A percentile compares a stretch with the other conserved stretches of the same genome.
These are phyloP conservation scores for Dreissena rostriformis DNA, from an alignment of 1,140 invertebrate genomes.

Conservation along the genomic window DNA sequence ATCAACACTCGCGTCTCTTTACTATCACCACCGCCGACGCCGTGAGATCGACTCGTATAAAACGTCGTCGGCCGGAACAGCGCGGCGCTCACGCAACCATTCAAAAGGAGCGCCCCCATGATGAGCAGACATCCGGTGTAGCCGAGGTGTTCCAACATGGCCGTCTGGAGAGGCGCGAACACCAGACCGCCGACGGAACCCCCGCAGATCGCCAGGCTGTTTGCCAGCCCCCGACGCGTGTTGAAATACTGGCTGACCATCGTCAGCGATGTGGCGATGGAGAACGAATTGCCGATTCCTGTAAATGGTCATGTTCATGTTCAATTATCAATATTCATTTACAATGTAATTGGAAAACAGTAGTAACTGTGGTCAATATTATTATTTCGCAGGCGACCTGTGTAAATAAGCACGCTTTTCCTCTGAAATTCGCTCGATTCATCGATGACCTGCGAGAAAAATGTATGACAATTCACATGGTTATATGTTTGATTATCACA, in stretches of 20 bases:
- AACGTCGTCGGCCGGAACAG: constrained; percentile 30
- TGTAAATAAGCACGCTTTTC: too few species aligned
- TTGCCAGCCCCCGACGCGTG: constrained; percentile 36
- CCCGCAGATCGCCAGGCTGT: constrained; percentile 32
- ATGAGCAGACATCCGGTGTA: constrained; percentile 32
- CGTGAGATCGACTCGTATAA: constrained; percentile 10
- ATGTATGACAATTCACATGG: too few species aligned
- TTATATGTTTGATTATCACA: too few species aligned
- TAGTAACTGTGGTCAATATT: too few species aligned
- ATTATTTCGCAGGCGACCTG: too few species aligned
- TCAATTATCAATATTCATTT: too few species aligned
- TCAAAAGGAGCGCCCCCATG: constrained; percentile 24
- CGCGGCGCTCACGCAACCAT: constrained; percentile 27
- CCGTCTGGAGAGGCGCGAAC: constrained; percentile 34
- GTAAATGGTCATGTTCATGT: not conserved
- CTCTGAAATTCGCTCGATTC: too few species aligned
- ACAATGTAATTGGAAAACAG: too few species aligned
- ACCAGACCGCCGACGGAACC: constrained; percentile 27
- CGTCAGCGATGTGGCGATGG: not conserved
- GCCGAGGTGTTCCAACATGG: constrained; percentile 9
- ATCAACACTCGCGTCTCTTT: too few species aligned
- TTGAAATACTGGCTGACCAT: constrained; percentile 42
- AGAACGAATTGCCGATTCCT: constrained; percentile 20
- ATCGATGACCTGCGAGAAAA: too few species aligned
- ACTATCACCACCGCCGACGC: too few species aligned